Evolutionary conservation across 2,888 invertebrate species (phyloP).

Genomic region (Lycia hirtaria): DNA sequence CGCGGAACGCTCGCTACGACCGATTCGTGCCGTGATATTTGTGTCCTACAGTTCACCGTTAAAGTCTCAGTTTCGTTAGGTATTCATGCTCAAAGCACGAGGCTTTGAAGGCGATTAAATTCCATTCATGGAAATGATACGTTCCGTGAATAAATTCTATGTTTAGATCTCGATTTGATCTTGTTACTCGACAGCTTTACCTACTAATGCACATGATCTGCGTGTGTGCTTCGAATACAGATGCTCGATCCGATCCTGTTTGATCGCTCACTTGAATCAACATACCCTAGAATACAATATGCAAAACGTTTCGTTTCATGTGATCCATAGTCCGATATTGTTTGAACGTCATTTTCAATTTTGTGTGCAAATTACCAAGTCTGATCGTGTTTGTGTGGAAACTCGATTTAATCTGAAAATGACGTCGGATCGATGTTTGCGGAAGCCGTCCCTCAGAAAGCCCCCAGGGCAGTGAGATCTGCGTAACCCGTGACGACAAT

Average conservation of each 20-base stretch:
- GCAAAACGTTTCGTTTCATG: conserved; percentile 11
- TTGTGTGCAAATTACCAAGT: conserved; percentile 26
- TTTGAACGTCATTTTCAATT: conserved; percentile 28
- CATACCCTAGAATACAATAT: conserved; percentile 13
- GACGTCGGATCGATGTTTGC: conserved; percentile 39
- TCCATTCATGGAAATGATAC: conserved; percentile 22
- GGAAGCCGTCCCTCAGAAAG: conserved; percentile 34
- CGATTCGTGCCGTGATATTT: conserved; percentile 42
- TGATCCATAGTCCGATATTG: conserved; percentile 5
- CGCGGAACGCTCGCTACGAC: conserved; percentile 38
- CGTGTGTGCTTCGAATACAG: conserved; percentile 8
- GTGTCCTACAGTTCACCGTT: conserved; percentile 35
- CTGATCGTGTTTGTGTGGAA: conserved; percentile 33
- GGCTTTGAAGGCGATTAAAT: conserved; percentile 28
- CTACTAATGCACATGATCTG: conserved; percentile 17
- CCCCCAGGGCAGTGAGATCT: conserved; percentile 31
- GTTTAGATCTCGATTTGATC: conserved; percentile 24
- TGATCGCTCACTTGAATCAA: conserved; percentile 15
- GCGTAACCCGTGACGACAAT: conserved; percentile 40
- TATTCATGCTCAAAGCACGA: conserved; percentile 17
- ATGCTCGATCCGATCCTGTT: conserved; percentile 15
- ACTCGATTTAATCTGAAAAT: conserved; percentile 40
- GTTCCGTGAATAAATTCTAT: conserved; percentile 20
- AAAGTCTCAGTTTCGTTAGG: conserved; percentile 27
- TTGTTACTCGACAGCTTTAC: conserved; percentile 4